A percentile compares a stretch with the other conserved stretches of the same genome.
Conservation (phyloP, 2,113 vertebrate genomes). For the Campylomormyrus tamandua region DNA sequence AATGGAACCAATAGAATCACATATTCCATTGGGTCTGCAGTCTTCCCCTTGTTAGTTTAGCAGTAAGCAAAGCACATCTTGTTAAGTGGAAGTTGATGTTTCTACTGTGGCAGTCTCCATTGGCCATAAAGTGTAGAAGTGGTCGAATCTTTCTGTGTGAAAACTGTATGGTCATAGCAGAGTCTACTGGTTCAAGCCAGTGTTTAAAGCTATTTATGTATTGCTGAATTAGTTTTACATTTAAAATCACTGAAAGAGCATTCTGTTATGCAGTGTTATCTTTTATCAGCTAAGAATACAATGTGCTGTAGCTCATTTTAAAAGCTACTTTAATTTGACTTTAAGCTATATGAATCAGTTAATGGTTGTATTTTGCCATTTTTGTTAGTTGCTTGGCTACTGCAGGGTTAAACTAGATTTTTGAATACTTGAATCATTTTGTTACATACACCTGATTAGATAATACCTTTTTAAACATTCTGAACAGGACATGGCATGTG, state of each 20-base stretch:
- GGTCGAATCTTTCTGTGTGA: neutral
- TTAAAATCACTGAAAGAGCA: neutral
- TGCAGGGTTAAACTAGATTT: neutral
- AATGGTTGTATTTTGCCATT: neutral
- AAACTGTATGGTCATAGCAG: neutral
- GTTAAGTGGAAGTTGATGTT: neutral
- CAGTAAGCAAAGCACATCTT: neutral
- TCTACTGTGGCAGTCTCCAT: neutral
- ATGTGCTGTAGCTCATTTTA: neutral
- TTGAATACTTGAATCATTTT: neutral
- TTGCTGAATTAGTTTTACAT: neutral
- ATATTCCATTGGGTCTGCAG: neutral
- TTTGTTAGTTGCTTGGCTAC: neutral
- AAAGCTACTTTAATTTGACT: neutral
- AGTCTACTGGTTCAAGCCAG: neutral
- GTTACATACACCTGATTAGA: neutral
- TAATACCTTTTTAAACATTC: neutral
- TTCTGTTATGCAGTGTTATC: neutral
- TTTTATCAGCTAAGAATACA: neutral
- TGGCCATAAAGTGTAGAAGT: neutral
- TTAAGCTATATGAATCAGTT: neutral
- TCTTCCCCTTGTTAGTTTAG: neutral
- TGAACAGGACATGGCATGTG: slow-evolving; percentile 15
- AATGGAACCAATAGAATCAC: neutral
- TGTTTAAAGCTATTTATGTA: neutral